Evolutionary conservation across 1,140 invertebrate species (phyloP).

Genomic region (Diabrotica virgifera): DNA sequence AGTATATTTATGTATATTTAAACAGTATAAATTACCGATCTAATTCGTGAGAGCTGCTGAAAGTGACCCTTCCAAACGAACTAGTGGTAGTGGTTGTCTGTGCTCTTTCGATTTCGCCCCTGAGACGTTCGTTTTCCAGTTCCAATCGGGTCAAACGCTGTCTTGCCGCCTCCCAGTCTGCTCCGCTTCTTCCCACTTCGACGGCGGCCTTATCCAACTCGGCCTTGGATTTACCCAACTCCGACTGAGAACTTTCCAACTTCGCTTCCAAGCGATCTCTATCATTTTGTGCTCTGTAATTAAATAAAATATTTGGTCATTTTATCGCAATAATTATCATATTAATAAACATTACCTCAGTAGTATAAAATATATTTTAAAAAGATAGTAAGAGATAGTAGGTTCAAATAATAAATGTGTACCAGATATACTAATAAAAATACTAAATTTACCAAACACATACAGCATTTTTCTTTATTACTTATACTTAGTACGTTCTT

Average conservation of each 20-base stretch:
- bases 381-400: too few relatives aligned
- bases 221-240: constrained; percentile 89
- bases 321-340: background rate
- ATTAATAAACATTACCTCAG: background rate
- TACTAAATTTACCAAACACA: too few relatives aligned
- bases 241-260: constrained; percentile 87
- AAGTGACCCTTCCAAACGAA: constrained; percentile 72
- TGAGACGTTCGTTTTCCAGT: constrained; percentile 84
- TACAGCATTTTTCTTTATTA: too few relatives aligned
- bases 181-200: constrained; percentile 82
- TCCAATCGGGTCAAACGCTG: constrained; percentile 81
- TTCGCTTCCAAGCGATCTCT: constrained; percentile 88
- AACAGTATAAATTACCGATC: constrained; percentile 57
- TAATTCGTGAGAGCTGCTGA: constrained; percentile 34
- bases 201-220: constrained; percentile 87
- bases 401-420: too few relatives aligned
- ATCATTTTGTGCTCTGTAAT: constrained; percentile 70
- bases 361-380: too few relatives aligned
- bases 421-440: too few relatives aligned
- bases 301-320: background rate
- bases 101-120: constrained; percentile 79
- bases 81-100: constrained; percentile 57
- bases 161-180: constrained; percentile 86
- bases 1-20: too few relatives aligned
- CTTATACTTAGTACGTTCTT: too few relatives aligned